A percentile compares a stretch with the other conserved stretches of the same genome.
Conservation (phyloP, 2,888 invertebrate genomes). For the Smittia sp. region DNA sequence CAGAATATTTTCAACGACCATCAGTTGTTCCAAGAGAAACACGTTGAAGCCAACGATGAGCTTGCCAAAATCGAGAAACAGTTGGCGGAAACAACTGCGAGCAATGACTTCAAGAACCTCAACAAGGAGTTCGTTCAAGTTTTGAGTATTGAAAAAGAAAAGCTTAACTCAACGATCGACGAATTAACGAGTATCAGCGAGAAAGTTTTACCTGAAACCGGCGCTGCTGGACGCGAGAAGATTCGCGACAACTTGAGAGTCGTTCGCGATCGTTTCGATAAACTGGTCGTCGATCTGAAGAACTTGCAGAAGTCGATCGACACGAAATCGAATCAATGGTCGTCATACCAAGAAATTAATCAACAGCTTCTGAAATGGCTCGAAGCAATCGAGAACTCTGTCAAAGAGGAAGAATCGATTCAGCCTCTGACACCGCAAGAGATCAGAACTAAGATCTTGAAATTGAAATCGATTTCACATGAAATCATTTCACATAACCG, state of each 20-base stretch:
- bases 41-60: slow-evolving; percentile 74
- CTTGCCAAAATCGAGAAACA: slow-evolving; percentile 72
- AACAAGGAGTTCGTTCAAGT: slow-evolving; percentile 35
- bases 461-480: slow-evolving; percentile 82
- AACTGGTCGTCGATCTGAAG: slow-evolving; percentile 75
- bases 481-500: slow-evolving; percentile 88
- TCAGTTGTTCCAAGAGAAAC: slow-evolving; percentile 70
- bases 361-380: slow-evolving; percentile 83
- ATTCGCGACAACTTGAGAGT: slow-evolving; percentile 80
- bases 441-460: slow-evolving; percentile 76
- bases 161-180: slow-evolving; percentile 29
- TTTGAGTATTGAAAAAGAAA: slow-evolving; percentile 35
- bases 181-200: slow-evolving; percentile 74
- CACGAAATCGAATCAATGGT: slow-evolving; percentile 76
- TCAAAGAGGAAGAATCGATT: slow-evolving; percentile 67
- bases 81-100: slow-evolving; percentile 51
- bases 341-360: slow-evolving; percentile 80
- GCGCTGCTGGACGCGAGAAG: slow-evolving; percentile 84
- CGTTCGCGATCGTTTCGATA: slow-evolving; percentile 84
- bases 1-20: slow-evolving; percentile 81
- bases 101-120: slow-evolving; percentile 59
- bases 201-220: slow-evolving; percentile 87
- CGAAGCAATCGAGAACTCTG: slow-evolving; percentile 75
- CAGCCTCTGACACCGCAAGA: slow-evolving; percentile 79
- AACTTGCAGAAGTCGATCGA: slow-evolving; percentile 83